A percentile compares a stretch with the other conserved stretches of the same genome.
These are phyloP conservation scores for Stylophora pistillata DNA, from an alignment of 64 coral and sea anemone genomes.

Conservation along the genomic window DNA sequence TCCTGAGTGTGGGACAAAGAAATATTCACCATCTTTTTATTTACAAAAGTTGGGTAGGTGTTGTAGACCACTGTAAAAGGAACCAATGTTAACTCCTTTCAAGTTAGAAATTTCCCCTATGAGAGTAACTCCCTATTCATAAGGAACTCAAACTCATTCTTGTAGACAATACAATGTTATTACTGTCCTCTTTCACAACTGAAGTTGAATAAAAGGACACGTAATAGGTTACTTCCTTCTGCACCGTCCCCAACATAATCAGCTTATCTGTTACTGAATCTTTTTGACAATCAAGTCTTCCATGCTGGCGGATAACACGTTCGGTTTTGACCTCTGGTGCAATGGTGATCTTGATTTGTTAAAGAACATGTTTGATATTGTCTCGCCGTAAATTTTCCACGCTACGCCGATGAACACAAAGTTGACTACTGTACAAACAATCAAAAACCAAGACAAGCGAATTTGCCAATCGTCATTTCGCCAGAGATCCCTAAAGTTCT, in stretches of 20 bases:
- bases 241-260: background rate
- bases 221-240: too few relatives aligned
- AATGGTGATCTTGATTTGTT: slow-evolving; percentile 50
- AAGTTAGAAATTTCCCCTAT: too few relatives aligned
- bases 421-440: slow-evolving; percentile 52
- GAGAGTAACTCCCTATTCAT: too few relatives aligned
- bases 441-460: slow-evolving; percentile 59
- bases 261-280: slow-evolving; percentile 27
- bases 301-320: slow-evolving; percentile 40
- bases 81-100: too few relatives aligned
- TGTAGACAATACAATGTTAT: background rate
- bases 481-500: slow-evolving; percentile 26
- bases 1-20: too few relatives aligned
- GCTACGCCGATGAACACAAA: slow-evolving; percentile 66
- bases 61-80: too few relatives aligned
- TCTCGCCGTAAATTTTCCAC: slow-evolving; percentile 66
- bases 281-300: slow-evolving; percentile 69
- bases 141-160: background rate
- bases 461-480: slow-evolving; percentile 74
- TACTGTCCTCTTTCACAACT: background rate
- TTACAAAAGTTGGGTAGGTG: too few relatives aligned
- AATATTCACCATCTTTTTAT: too few relatives aligned
- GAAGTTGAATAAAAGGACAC: too few relatives aligned
- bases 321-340: slow-evolving; percentile 28
- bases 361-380: slow-evolving; percentile 52